These are phyloP conservation scores for Hyles lineata DNA, from an alignment of 2,888 invertebrate species.

Conservation along the genomic window DNA sequence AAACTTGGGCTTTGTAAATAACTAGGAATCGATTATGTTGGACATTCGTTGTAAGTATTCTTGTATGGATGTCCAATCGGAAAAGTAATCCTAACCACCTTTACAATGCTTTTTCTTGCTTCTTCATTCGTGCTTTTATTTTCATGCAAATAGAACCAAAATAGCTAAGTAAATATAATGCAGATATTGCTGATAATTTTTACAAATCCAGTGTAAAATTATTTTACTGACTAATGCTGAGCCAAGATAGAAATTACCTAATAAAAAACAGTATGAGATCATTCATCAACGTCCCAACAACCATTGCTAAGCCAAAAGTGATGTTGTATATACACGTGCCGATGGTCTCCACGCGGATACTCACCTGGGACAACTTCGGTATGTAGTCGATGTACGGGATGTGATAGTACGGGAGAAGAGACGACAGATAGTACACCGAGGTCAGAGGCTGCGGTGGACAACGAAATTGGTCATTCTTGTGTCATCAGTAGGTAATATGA, in stretches of 20 bases:
- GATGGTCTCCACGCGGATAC: conserved; percentile 42
- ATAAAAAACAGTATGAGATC: neutral
- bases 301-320: neutral
- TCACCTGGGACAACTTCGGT: conserved; percentile 79
- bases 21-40: too few species aligned
- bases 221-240: too few species aligned
- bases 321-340: conserved; percentile 24
- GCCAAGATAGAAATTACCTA: neutral
- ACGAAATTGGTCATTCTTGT: conserved; percentile 38
- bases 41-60: too few species aligned
- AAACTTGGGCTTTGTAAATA: too few species aligned
- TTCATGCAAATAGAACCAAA: too few species aligned
- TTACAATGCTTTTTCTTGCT: too few species aligned
- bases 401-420: conserved; percentile 72
- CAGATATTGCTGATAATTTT: too few species aligned
- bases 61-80: too few species aligned
- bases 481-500: neutral
- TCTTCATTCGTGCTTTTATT: too few species aligned
- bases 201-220: too few species aligned
- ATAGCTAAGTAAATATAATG: too few species aligned
- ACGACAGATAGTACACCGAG: conserved; percentile 75
- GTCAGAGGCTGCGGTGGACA: conserved; percentile 72
- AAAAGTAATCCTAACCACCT: too few species aligned
- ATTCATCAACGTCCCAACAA: neutral
- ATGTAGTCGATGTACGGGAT: conserved; percentile 73